Percentiles rank a stretch among this genome's conserved stretches.
phyloP scores from a whole-genome alignment of 2,797 vertebrate species.

The Poecile montanus region DNA sequence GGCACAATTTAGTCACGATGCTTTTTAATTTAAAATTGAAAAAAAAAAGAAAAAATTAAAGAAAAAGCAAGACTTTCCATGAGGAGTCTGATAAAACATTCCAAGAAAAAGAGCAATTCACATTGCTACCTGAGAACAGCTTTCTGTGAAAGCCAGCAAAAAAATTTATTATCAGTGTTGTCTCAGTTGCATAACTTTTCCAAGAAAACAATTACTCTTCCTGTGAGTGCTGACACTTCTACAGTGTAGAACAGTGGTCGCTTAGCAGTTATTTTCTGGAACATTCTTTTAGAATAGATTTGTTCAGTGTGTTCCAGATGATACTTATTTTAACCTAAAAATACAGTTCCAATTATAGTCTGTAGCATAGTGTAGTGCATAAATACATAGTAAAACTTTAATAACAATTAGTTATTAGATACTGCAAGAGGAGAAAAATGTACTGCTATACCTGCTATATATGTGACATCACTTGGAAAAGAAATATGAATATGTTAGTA shows the following conservation, averaged over 20 bases:
- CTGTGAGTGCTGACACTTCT: background rate
- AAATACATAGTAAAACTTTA: background rate
- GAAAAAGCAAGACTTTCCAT: background rate
- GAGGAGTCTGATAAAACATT: background rate
- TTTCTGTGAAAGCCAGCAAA: background rate
- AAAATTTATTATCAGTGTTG: background rate
- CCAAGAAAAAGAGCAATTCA: background rate
- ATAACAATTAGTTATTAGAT: background rate
- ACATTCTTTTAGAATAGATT: background rate
- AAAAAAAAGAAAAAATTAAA: background rate
- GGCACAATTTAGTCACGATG: constrained; percentile 2
- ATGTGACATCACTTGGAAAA: background rate
- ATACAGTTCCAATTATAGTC: background rate
- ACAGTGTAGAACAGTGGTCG: background rate
- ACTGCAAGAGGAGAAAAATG: background rate
- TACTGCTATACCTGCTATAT: background rate
- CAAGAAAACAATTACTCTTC: background rate
- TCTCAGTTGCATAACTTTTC: background rate
- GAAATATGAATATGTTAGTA: background rate
- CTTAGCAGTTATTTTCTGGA: background rate
- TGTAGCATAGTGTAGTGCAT: accelerated
- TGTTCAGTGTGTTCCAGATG: background rate
- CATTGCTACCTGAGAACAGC: background rate
- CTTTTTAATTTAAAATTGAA: background rate
- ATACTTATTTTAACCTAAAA: background rate